Evolutionary conservation across 2,888 invertebrate genomes (phyloP), one percentile per base, ranked within the genome.

Genomic region (Dicycla oo): DNA sequence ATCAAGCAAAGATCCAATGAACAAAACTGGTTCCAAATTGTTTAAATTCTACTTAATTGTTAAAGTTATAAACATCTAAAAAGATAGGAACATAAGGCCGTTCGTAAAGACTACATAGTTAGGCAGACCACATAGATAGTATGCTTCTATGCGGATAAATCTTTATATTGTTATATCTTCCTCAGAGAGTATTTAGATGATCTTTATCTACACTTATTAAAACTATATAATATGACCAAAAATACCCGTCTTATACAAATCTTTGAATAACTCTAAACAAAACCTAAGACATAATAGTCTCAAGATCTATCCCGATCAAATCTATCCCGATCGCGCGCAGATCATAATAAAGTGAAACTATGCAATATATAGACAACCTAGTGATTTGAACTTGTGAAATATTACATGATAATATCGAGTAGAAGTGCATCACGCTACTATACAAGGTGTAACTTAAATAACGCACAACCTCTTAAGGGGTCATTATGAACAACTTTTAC

Each of bases 211-310:
- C 70, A 82, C 72, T 78, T 73, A 78, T 61, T 65, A 63, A 76
- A 81, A 73, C 73, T 84, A 84, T 84, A 81, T 78, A 84, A 77
- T 74, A 82, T 84, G 80, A 80, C 80, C 83, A 83, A 83, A 80
- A 83, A 81, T 81, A 83, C 80, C 80, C 80, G 83, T 81, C 62
- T 80, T 80, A 83, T 57, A 80, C 60, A 83, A 78, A 82, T 80
- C 80, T 80, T 83, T 80, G 80, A 83, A 80, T 80, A 78, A 78
- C 66, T 81, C 82, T 87, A 80, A 85, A 83, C 70, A 71, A 84
- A 66, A 83, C 56, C 58, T 80, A 75, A 66, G 62, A 66, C 61
- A 23, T 81, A 47, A 51, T n/a, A 56, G 43, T 58, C 34, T 64
- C 54, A 69, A 66, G 58, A n/a, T n/a, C n/a, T n/a, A n/a, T n/a